These are phyloP conservation scores for Emydura subglobosa DNA, from an alignment of 2,113 vertebrate species.

Conservation along the genomic window DNA sequence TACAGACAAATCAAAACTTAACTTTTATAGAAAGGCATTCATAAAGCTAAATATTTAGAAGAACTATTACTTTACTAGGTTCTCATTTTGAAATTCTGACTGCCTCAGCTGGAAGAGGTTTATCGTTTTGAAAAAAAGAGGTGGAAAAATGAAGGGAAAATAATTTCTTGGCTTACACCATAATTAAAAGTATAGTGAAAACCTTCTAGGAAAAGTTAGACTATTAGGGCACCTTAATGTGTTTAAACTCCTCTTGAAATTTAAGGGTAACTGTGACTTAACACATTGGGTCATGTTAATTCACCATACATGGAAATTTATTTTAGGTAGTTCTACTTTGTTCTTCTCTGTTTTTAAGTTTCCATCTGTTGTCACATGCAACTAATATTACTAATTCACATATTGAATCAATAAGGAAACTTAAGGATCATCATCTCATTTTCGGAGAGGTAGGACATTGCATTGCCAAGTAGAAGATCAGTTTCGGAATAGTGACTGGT, in stretches of 20 bases:
- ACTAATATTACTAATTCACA: slow-evolving; percentile 71
- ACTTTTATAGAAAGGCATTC: neutral
- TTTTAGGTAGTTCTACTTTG: slow-evolving; percentile 13
- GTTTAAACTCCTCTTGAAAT: neutral
- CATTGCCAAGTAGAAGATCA: slow-evolving; percentile 26
- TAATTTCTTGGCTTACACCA: neutral
- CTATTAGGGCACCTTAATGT: neutral
- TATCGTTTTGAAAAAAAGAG: neutral
- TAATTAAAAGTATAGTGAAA: neutral
- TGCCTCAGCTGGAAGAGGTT: slow-evolving; percentile 6
- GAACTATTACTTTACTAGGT: slow-evolving; percentile 21
- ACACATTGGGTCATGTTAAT: neutral
- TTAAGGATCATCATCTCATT: slow-evolving; percentile 42
- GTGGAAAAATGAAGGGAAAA: slow-evolving; percentile 3
- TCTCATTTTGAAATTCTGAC: neutral
- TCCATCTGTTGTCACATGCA: slow-evolving; percentile 66
- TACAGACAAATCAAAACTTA: slow-evolving; percentile 28
- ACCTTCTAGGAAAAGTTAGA: slow-evolving; percentile 51
- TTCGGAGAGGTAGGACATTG: slow-evolving; percentile 50
- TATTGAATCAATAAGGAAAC: slow-evolving; percentile 75
- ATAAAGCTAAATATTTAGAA: neutral
- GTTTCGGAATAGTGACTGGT: slow-evolving; percentile 14
- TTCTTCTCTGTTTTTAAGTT: slow-evolving; percentile 40
- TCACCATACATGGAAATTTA: slow-evolving; percentile 16
- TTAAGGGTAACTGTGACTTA: neutral